Evolutionary conservation across 2,113 vertebrate genomes (phyloP), one percentile per base, ranked within the genome.

Genomic region (Hystrix cristata): DNA sequence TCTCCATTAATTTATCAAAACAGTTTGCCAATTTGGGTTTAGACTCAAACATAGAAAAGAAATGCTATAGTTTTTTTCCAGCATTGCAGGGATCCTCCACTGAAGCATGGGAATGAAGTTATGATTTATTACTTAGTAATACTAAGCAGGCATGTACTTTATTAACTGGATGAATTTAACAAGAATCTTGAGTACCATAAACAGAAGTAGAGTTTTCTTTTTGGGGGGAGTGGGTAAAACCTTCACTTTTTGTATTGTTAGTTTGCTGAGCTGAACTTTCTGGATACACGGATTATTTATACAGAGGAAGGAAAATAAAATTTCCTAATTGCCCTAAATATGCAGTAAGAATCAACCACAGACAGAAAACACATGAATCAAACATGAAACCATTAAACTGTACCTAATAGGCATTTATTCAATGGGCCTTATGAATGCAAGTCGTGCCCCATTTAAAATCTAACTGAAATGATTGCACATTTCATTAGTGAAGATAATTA

Each of bases 401-500:
- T 93, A 98, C 78, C 95, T 98, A 97, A 97, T 10, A 97, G 60
- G 71, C 67, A 92, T 98, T 98, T 98, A 97, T 98, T 97, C 95
- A 97, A 46, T 94, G 92, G 91, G 90, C 74, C 92, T 98, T 98
- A 98, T 90, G 97, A 98, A 97, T 87, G 80, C 8, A 71, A 98
- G 83, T 93, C 31, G 46, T 95, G 91, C 95, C 14, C 92, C 95
- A 96, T 98, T 98, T 97, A 92, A 98, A 98, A 97, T 95, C 79
- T 96, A 97, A 95, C 97, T 81, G 80, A 97, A 98, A 96, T 97
- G 96, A 96, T 91, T 89, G 81, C 60, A 96, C 81, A 95, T 98
- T 97, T 98, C 96, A 98, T 98, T 98, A 98, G 91, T 71, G 96
- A 97, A 97, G 71, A 92, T 97, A 97, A 98, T 98, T 97, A 91